A percentile compares a stretch with the other conserved stretches of the same genome.
Conservation (phyloP, 2,888 invertebrate genomes). For the Ferdinandea cuprea region DNA sequence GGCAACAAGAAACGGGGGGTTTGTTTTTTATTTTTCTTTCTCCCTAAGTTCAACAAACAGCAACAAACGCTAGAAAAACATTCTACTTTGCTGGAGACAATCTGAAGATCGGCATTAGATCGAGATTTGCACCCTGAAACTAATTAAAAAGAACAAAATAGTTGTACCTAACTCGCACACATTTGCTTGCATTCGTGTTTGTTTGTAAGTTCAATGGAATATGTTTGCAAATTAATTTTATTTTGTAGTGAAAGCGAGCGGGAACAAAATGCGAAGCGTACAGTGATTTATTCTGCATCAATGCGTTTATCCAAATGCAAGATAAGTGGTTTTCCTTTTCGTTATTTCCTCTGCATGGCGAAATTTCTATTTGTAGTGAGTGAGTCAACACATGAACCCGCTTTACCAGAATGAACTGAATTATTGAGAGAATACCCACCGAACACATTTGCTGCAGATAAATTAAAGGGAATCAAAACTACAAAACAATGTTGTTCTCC, state of each 20-base stretch:
- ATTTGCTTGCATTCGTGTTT: constrained; percentile 42
- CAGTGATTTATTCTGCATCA: constrained; percentile 17
- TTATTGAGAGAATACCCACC: constrained; percentile 1
- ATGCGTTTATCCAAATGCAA: constrained; percentile 13
- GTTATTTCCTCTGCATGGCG: constrained; percentile 65
- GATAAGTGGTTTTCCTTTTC: constrained; percentile 54
- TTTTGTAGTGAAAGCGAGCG: constrained; percentile 57
- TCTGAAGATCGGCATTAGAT: constrained; percentile 21
- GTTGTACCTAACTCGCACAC: neutral
- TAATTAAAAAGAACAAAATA: constrained; percentile 4
- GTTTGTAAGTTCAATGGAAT: constrained; percentile 64
- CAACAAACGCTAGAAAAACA: neutral
- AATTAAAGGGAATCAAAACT: constrained; percentile 71
- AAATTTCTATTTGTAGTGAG: constrained; percentile 50
- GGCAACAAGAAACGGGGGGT: neutral
- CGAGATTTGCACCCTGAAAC: constrained; percentile 21
- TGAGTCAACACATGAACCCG: neutral
- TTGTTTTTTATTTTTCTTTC: constrained; percentile 1
- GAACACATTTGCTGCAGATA: constrained; percentile 67
- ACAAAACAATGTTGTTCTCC: constrained; percentile 52
- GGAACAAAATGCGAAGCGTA: neutral
- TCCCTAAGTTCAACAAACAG: neutral
- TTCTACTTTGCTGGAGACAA: constrained; percentile 17
- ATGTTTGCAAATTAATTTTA: constrained; percentile 60
- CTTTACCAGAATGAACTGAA: constrained; percentile 15